A percentile compares a stretch with the other conserved stretches of the same genome.
Evolutionary conservation across 2,113 vertebrate genomes (phyloP).

Genomic region (Hemiscyllium ocellatum): DNA sequence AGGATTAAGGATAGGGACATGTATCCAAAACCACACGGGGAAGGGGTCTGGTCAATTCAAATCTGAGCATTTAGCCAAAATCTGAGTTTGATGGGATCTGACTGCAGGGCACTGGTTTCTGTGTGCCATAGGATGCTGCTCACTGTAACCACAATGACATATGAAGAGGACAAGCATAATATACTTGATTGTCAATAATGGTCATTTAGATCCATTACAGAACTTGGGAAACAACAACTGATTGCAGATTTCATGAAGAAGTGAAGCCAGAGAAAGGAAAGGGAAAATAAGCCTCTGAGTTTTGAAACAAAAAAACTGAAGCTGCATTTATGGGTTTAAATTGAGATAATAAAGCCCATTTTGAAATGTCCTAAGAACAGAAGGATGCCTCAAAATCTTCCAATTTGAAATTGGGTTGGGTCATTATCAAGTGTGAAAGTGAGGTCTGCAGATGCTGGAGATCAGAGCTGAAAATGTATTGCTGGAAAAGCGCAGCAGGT

Average conservation of each 20-base stretch:
- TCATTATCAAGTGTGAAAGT: neutral
- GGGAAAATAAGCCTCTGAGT: neutral
- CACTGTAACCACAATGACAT: neutral
- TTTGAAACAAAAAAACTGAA: too few species aligned
- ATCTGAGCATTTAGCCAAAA: neutral
- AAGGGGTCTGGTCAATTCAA: neutral
- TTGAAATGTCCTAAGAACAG: neutral
- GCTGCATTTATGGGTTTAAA: neutral
- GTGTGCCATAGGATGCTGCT: neutral
- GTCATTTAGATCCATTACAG: neutral
- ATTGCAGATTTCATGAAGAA: neutral
- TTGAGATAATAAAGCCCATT: neutral
- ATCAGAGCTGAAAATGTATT: too few species aligned
- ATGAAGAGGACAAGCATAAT: neutral
- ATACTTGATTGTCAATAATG: too few species aligned
- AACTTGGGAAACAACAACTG: neutral
- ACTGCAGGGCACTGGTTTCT: neutral
- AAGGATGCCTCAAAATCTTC: neutral
- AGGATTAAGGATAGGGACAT: neutral
- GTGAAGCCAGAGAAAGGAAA: neutral
- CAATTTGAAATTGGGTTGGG: neutral
- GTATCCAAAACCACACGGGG: neutral
- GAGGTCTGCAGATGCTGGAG: too few species aligned
- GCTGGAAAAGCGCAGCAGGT: too few species aligned
- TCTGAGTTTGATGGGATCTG: neutral